Percentiles rank a stretch among this genome's conserved stretches.
Evolutionary conservation across 2,888 invertebrate species (phyloP).

Genomic region (Patella pellucida): DNA sequence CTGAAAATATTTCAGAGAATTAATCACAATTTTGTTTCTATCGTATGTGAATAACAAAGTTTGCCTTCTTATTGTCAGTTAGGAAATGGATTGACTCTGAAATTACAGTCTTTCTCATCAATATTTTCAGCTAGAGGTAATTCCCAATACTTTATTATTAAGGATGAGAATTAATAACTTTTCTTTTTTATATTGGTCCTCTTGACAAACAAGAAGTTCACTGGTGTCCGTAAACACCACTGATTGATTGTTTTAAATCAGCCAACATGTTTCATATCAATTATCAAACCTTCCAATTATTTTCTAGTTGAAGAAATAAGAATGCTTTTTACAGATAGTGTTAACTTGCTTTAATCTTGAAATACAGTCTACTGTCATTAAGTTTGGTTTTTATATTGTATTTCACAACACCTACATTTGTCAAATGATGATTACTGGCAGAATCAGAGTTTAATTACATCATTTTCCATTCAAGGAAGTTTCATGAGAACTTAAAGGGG

Average conservation of each 20-base stretch:
- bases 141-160: slow-evolving; percentile 11
- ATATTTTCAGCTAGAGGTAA: slow-evolving; percentile 11
- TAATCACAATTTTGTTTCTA: slow-evolving; percentile 12
- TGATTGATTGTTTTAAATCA: slow-evolving; percentile 12
- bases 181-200: background rate
- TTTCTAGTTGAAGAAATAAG: too few relatives aligned
- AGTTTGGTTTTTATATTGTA: too few relatives aligned
- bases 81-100: slow-evolving; percentile 11
- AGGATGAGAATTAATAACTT: slow-evolving; percentile 12
- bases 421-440: too few relatives aligned
- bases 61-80: slow-evolving; percentile 12
- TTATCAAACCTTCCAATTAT: background rate
- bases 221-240: slow-evolving; percentile 11
- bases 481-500: too few relatives aligned
- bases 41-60: slow-evolving; percentile 11
- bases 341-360: too few relatives aligned
- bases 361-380: too few relatives aligned
- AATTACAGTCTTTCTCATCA: slow-evolving; percentile 11
- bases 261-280: slow-evolving; percentile 8
- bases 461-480: too few relatives aligned
- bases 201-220: slow-evolving; percentile 8
- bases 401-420: too few relatives aligned
- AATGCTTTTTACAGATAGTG: too few relatives aligned
- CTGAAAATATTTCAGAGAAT: slow-evolving; percentile 11
- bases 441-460: too few relatives aligned